A percentile compares a stretch with the other conserved stretches of the same genome.
Conservation (phyloP, 2,888 invertebrate genomes). For the Caenorhabditis angaria region DNA sequence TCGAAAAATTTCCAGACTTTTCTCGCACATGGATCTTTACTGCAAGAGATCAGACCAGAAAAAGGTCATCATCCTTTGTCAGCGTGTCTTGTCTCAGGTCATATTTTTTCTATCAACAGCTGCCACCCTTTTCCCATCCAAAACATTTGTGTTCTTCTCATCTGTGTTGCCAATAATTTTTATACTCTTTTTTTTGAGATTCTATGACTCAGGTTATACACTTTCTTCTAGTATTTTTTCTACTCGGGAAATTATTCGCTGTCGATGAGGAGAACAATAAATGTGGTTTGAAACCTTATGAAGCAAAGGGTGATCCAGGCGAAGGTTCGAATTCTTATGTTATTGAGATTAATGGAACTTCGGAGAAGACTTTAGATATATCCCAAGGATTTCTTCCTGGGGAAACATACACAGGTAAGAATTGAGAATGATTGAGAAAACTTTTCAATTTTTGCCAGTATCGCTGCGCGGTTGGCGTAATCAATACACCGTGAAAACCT, state of each 20-base stretch:
- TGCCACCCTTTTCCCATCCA: background rate
- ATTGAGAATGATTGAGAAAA: background rate
- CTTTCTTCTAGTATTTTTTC: background rate
- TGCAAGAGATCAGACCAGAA: background rate
- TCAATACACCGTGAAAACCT: slow-evolving; percentile 72
- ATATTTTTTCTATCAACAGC: too few species aligned
- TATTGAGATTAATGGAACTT: slow-evolving; percentile 57
- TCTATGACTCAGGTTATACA: background rate
- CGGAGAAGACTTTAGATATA: slow-evolving; percentile 29
- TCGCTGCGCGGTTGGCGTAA: slow-evolving; percentile 68
- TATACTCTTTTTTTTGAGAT: background rate
- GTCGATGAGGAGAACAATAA: background rate
- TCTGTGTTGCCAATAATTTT: too few species aligned
- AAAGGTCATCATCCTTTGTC: background rate
- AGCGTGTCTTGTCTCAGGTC: too few species aligned
- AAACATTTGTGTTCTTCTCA: background rate
- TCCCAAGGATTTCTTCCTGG: slow-evolving; percentile 65
- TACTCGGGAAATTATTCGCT: background rate
- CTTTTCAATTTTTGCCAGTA: slow-evolving; percentile 56
- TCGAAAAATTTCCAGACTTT: too few species aligned
- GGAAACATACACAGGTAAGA: slow-evolving; percentile 57
- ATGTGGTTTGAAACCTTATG: slow-evolving; percentile 55
- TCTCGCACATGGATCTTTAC: too few species aligned
- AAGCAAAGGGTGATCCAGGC: slow-evolving; percentile 56
- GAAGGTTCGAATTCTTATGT: slow-evolving; percentile 70